Evolutionary conservation across 2,113 vertebrate genomes (phyloP), one percentile per base, ranked within the genome.

Genomic region (Nipponia nippon): DNA sequence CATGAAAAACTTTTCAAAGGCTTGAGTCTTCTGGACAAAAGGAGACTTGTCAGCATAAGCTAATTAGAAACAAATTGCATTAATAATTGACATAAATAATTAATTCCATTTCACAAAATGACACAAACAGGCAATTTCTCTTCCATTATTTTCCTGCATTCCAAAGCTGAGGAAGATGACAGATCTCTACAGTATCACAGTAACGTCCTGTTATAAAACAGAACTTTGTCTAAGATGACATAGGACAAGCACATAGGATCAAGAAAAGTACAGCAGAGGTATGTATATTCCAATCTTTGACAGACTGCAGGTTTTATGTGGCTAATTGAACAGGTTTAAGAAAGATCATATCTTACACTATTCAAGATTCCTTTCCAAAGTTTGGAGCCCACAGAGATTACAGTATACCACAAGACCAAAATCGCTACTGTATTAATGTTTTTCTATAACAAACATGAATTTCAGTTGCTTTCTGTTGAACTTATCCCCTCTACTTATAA

Each of bases 1-100:
- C 47, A 96, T 95, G 89, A 99, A 99, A 95, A 99, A 99, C 47
- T 98, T 98, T 92, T 99, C 99, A 98, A 99, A 99, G 30, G 98
- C 99, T 98, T 98, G 98, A 94, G 99, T 99, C 98, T 99, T 99
- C 98, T 97, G 98, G 93, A 99, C 98, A 96, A 97, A 98, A 49
- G 99, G 99, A 63, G 98, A 98, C 78, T 95, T 99, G 90, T 98
- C 96, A 52, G 98, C 98, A 96, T 99, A 99, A 88, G 98, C 99
- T 99, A 93, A 78, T 67, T 25, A 90, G 96, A 91, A 96, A 97
- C 53, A 97, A 6, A 19, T 4, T 70, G 34, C 18, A 17, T 98
- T 88, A 98, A 69, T 42, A 90, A 56, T 11, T 46, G 23, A 76
- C 29, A 77, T 20, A 70, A 94, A 67, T 25, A 59, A 67, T 32